These are phyloP conservation scores for Drosophila borealis DNA, from an alignment of 2,888 invertebrate species.

Conservation along the genomic window DNA sequence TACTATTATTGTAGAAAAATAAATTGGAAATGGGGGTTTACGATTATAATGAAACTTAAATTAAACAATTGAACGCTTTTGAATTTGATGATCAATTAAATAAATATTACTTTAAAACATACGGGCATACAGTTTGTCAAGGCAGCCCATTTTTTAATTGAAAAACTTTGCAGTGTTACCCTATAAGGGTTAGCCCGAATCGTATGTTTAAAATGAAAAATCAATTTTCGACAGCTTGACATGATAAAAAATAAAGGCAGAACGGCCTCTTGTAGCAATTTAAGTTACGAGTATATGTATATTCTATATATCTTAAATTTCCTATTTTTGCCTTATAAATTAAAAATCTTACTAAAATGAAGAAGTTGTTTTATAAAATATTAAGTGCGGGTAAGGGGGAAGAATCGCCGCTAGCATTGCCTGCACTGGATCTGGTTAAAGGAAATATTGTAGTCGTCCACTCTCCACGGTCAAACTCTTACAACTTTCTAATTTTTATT, in stretches of 20 bases:
- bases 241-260: too few species aligned
- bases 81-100: slow-evolving; percentile 25
- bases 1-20: slow-evolving; percentile 24
- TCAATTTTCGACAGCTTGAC: too few species aligned
- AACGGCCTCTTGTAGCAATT: too few species aligned
- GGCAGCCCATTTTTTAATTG: slow-evolving; percentile 13
- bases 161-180: background rate
- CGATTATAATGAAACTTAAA: slow-evolving; percentile 57
- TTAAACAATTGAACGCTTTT: slow-evolving; percentile 55
- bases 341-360: too few species aligned
- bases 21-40: slow-evolving; percentile 27
- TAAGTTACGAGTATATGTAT: too few species aligned
- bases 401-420: background rate
- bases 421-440: background rate
- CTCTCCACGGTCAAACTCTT: background rate
- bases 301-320: too few species aligned
- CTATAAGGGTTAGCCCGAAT: background rate
- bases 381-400: too few species aligned
- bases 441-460: background rate
- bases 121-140: slow-evolving; percentile 4
- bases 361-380: too few species aligned
- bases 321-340: too few species aligned
- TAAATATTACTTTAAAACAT: background rate
- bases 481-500: slow-evolving; percentile 9
- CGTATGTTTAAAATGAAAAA: too few species aligned